Evolutionary conservation across 92 coral and sea anemone species (phyloP).

Genomic region (Galaxea fascicularis): DNA sequence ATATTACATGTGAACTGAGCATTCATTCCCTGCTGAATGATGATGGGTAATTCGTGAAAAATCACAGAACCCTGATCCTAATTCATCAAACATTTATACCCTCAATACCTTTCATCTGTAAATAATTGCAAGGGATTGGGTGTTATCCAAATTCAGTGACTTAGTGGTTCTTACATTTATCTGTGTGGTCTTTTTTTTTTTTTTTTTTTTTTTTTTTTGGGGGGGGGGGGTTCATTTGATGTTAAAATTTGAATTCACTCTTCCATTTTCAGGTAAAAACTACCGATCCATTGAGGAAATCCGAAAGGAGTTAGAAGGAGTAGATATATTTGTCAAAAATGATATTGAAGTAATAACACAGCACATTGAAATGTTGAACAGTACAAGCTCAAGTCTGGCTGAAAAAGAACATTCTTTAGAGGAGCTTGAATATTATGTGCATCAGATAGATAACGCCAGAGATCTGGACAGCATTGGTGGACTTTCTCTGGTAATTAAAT

Average conservation of each 20-base stretch:
- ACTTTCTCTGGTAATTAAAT: slow-evolving; percentile 71
- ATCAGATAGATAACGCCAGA: slow-evolving; percentile 97
- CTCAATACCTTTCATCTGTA: too few relatives aligned
- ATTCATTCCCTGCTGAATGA: too few relatives aligned
- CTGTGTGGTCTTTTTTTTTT: too few relatives aligned
- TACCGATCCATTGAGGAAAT: slow-evolving; percentile 90
- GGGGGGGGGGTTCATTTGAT: too few relatives aligned
- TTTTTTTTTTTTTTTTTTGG: too few relatives aligned
- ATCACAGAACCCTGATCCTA: too few relatives aligned
- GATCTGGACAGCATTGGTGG: slow-evolving; percentile 93
- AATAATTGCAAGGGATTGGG: too few relatives aligned
- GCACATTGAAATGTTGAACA: slow-evolving; percentile 73
- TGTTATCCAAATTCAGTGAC: too few relatives aligned
- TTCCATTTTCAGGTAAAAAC: slow-evolving; percentile 53
- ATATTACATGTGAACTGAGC: too few relatives aligned
- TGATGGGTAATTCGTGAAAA: too few relatives aligned
- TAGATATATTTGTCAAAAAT: slow-evolving; percentile 84
- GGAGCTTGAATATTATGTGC: slow-evolving; percentile 92
- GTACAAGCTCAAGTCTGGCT: slow-evolving; percentile 60
- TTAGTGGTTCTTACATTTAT: too few relatives aligned
- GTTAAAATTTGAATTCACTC: neutral
- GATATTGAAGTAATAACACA: slow-evolving; percentile 86
- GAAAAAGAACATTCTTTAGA: slow-evolving; percentile 80
- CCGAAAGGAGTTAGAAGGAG: slow-evolving; percentile 88
- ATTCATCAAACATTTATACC: too few relatives aligned